phyloP scores from a whole-genome alignment of 35 echinoderm and acorn worm genomes.

The Ophioderma brevispina region DNA sequence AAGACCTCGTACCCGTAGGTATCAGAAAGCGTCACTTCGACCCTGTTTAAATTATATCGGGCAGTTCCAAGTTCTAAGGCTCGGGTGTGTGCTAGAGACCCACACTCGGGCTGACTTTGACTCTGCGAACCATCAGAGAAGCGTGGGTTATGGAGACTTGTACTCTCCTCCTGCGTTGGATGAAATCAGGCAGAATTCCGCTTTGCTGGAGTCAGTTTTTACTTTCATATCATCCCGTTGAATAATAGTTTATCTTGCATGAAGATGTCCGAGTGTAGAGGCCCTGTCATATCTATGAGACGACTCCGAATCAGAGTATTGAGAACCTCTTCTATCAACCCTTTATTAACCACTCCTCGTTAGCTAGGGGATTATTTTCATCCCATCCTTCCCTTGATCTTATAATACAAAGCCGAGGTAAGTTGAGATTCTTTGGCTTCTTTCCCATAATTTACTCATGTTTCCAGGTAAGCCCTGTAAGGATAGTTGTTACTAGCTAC shows the following conservation, averaged over 20 bases:
- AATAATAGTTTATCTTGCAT: constrained; percentile 29
- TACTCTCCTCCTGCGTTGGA: not conserved
- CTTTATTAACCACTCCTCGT: not conserved
- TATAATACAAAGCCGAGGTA: constrained; percentile 36
- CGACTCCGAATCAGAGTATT: not conserved
- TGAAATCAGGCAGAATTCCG: constrained; percentile 39
- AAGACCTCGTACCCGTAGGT: constrained; percentile 3
- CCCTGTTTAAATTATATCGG: constrained; percentile 3
- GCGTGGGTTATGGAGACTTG: constrained; percentile 27
- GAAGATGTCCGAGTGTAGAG: constrained; percentile 55
- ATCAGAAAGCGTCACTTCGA: constrained; percentile 33
- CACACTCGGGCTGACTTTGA: constrained; percentile 39
- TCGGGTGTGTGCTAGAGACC: not conserved
- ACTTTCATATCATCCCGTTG: constrained; percentile 13
- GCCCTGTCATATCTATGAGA: constrained; percentile 38
- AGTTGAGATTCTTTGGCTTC: constrained; percentile 62
- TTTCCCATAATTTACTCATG: constrained; percentile 32
- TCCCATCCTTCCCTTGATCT: constrained; percentile 51
- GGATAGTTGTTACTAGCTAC: constrained; percentile 45
- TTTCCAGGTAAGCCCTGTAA: constrained; percentile 64
- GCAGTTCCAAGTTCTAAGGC: constrained; percentile 35
- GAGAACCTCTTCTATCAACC: constrained; percentile 43
- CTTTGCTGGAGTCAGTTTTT: constrained; percentile 14
- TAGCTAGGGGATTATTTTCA: constrained; percentile 5
- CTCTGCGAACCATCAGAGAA: constrained; percentile 31